Base-by-base conservation (phyloP, 2,797 vertebrate species). In the Coendou prehensilis region DNA sequence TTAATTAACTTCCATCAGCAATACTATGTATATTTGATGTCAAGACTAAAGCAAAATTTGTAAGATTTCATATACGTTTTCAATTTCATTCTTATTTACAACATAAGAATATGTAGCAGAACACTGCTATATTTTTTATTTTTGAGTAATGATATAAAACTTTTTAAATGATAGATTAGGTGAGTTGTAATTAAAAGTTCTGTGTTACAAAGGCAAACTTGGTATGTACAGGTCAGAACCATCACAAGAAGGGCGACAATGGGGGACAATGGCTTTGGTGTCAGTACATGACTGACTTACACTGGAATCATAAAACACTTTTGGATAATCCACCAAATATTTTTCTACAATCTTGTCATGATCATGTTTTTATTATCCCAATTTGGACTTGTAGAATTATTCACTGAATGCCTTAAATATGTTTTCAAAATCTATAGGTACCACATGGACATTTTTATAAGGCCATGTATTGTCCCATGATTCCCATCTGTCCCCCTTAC, bases 81-180 rank as follows among this genome's bases (percentile, higher is more conserved):
- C 73, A 30, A 45, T 63, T 41, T 67, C 37, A 94, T 79, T 93
- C 94, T 69, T 63, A 90, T 81, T 86, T 79, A 85, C 14, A 67
- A n/a, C 26, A 73, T 50, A 93, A 57, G 33, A 50, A 67, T 17
- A 61, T 2, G 41, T 5, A 61, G 18, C 33, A 88, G 54, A 78
- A 47, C 30, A 88, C 28, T 63, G 33, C 5, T 86, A 45, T 13
- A 87, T 57, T 88, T 89, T 82, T 86, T 54, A 94, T 41, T 54
- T 85, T 37, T 67, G n/a, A 85, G 30, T 26, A 50, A 79, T 80
- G 37, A 86, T 50, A 59, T 76, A 50, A 86, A 87, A 61, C 20
- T 90, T 93, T 95, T 88, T 52, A 54, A 87, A 84, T 10, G 3
- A 2, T 61, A 54, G 15, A 13, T 52, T 85, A 78, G 22, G 45